Conservation (phyloP, 2,888 invertebrate genomes). For the Noctua janthina region DNA sequence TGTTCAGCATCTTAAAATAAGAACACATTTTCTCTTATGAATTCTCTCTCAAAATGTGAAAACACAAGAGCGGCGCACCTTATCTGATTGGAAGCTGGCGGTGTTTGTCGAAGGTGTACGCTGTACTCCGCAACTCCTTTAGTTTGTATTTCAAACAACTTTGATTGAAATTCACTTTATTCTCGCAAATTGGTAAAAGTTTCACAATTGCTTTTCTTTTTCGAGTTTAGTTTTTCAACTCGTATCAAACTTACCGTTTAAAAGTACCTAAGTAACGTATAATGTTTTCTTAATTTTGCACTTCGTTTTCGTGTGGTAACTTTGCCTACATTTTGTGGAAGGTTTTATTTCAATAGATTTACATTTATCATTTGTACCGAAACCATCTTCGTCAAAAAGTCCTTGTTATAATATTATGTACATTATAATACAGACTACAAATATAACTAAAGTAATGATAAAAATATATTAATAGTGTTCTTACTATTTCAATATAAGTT, state of each 20-base stretch:
- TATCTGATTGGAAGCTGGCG: slow-evolving; percentile 64
- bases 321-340: not conserved
- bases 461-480: not conserved
- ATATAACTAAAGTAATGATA: no score
- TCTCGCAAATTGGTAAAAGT: slow-evolving; percentile 86
- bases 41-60: slow-evolving; percentile 53
- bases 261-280: slow-evolving; percentile 39
- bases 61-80: slow-evolving; percentile 51
- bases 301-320: slow-evolving; percentile 12
- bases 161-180: slow-evolving; percentile 88
- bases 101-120: slow-evolving; percentile 79
- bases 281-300: slow-evolving; percentile 52
- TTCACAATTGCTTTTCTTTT: slow-evolving; percentile 85
- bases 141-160: slow-evolving; percentile 83
- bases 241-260: slow-evolving; percentile 60
- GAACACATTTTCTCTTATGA: slow-evolving; percentile 48
- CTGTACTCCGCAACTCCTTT: slow-evolving; percentile 73
- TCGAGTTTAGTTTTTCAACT: slow-evolving; percentile 63
- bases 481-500: not conserved
- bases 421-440: no score
- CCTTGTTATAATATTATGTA: not conserved
- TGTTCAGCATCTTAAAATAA: slow-evolving; percentile 34
- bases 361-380: not conserved
- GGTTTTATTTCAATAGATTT: not conserved
- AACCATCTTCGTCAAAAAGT: not conserved